Percentiles rank a stretch among this genome's conserved stretches.
These are phyloP conservation scores for Tetrax tetrax DNA, from an alignment of 2,113 vertebrate genomes.

Conservation along the genomic window DNA sequence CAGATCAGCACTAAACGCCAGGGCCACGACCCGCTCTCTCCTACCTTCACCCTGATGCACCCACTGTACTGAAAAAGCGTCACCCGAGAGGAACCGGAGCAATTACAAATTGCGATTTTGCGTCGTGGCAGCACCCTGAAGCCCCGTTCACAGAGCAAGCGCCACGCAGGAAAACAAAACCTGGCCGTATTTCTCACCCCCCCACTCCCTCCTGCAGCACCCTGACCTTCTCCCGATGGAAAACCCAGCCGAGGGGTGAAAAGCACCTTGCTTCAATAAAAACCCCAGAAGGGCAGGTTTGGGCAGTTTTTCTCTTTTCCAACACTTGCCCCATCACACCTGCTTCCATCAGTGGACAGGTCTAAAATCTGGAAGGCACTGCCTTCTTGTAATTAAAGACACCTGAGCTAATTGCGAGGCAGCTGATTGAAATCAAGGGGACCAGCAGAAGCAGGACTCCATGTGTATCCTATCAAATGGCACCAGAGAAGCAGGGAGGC, in stretches of 20 bases:
- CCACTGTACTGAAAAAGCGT: neutral
- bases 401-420: neutral
- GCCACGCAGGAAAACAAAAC: neutral
- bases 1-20: fast-evolving
- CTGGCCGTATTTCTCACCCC: fast-evolving
- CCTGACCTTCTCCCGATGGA: neutral
- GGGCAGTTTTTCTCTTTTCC: neutral
- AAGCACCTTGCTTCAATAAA: neutral
- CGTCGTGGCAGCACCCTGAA: neutral
- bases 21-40: fast-evolving
- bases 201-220: neutral
- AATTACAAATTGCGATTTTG: neutral
- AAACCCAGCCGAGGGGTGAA: neutral
- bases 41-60: neutral
- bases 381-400: neutral
- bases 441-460: neutral
- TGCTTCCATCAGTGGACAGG: neutral
- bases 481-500: neutral
- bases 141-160: neutral
- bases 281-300: neutral
- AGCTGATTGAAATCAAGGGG: neutral
- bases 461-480: neutral
- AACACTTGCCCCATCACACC: neutral
- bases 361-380: neutral
- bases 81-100: neutral